Base-by-base conservation (phyloP, 2,797 vertebrate genomes). In the Melanotaenia pygmaea region DNA sequence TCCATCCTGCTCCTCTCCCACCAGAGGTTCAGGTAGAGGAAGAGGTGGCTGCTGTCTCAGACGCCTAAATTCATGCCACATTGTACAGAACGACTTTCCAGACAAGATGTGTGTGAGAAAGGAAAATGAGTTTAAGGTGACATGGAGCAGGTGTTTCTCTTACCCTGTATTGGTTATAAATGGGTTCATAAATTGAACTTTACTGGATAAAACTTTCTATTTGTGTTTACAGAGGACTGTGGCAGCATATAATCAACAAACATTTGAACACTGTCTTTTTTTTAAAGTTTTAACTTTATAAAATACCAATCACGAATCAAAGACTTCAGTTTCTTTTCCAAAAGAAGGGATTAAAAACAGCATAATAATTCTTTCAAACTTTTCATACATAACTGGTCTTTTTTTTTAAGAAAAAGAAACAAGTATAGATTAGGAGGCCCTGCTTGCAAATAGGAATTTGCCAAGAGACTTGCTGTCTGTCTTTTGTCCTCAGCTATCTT, bases 401-500 rank as follows among this genome's bases (percentile, higher is more conserved):
- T 1, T 64, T 64, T 69, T 80, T 70, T n/a, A 5, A 32, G 57
- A 28, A 7, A 37, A 59, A 50, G 63, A 51, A 78, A 70, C 65
- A 70, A 72, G 64, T 86, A 75, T 70, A 81, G 75, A 79, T 82
- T 87, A 80, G 77, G 81, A 82, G 79, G 84, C 71, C 58, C 64
- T 82, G 73, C 77, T 84, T 81, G 67, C 73, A 86, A 83, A 86
- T 82, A 85, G 70, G 67, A 87, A 82, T 84, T 85, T 86, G 88
- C 88, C 90, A 91, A 87, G 87, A 91, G 82, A 76, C 87, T 91
- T 79, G 84, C 86, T 86, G 84, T 70, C 79, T 89, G 85, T 92
- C 87, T 92, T 94, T 95, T 95, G 94, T 94, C 92, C 83, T 82
- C 74, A 72, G 86, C 89, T 92, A 92, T 94, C 92, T 94, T 91